These are phyloP conservation scores for Smittia aterrima DNA, from an alignment of 2,888 invertebrate genomes.

Conservation along the genomic window DNA sequence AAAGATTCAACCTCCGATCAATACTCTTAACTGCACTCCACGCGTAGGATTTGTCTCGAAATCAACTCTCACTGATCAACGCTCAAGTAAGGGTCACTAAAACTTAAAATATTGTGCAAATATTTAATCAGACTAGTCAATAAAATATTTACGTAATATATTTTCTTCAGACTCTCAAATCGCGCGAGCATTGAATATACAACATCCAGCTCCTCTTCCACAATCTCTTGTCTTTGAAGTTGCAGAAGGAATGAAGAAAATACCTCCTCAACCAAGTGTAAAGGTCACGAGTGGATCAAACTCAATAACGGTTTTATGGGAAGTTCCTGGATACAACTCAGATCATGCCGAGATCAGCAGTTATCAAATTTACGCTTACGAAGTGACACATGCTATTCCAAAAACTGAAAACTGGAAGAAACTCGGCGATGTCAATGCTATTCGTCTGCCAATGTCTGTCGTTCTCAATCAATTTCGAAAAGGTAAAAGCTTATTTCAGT, in stretches of 20 bases:
- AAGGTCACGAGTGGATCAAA: slow-evolving; percentile 75
- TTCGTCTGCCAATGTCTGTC: slow-evolving; percentile 93
- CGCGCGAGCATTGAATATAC: not conserved
- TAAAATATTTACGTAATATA: too few species aligned
- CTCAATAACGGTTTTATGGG: slow-evolving; percentile 92
- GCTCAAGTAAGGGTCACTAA: too few species aligned
- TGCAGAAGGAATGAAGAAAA: slow-evolving; percentile 59
- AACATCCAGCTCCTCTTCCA: slow-evolving; percentile 54
- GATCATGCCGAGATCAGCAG: slow-evolving; percentile 74
- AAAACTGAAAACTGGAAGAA: slow-evolving; percentile 82
- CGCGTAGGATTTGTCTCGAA: not conserved
- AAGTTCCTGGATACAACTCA: slow-evolving; percentile 65
- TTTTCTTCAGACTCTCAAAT: too few species aligned
- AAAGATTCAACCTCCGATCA: slow-evolving; percentile 46
- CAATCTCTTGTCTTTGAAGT: slow-evolving; percentile 48
- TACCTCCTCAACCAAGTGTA: slow-evolving; percentile 79
- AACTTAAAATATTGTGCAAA: too few species aligned
- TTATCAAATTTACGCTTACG: slow-evolving; percentile 92
- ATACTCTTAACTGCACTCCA: not conserved
- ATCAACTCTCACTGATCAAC: not conserved
- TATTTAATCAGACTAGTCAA: too few species aligned
- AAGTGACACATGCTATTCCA: slow-evolving; percentile 71
- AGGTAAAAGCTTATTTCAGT: slow-evolving; percentile 56
- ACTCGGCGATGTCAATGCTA: slow-evolving; percentile 90
- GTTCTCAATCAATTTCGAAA: slow-evolving; percentile 88